Evolutionary conservation across 2,888 invertebrate species (phyloP).

Genomic region (Drosophila siamana): DNA sequence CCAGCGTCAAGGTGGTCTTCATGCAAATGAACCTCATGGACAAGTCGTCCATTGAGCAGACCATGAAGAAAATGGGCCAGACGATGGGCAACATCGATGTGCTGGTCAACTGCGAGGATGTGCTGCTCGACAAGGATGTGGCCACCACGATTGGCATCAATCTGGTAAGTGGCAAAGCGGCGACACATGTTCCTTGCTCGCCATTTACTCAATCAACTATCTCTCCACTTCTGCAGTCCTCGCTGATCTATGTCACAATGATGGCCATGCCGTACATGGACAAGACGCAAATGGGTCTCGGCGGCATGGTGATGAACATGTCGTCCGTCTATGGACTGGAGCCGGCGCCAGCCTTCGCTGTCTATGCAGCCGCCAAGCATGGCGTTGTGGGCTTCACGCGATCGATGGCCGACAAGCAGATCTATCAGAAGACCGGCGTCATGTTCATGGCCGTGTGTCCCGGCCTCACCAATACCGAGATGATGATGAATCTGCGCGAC

Average conservation of each 20-base stretch:
- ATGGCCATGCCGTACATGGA: slow-evolving; percentile 82
- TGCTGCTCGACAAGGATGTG: slow-evolving; percentile 82
- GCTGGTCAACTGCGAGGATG: slow-evolving; percentile 80
- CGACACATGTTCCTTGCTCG: not conserved
- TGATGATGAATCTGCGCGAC: slow-evolving; percentile 82
- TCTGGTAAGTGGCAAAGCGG: slow-evolving; percentile 69
- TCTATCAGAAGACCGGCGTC: slow-evolving; percentile 80
- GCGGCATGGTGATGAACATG: slow-evolving; percentile 83
- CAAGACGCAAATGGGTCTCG: slow-evolving; percentile 80
- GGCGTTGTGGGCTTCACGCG: slow-evolving; percentile 84
- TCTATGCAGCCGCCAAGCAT: slow-evolving; percentile 83
- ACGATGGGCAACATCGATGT: slow-evolving; percentile 80
- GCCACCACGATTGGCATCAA: slow-evolving; percentile 83
- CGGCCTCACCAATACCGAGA: slow-evolving; percentile 81
- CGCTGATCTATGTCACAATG: slow-evolving; percentile 80
- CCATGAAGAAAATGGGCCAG: slow-evolving; percentile 72
- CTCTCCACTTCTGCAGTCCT: slow-evolving; percentile 61
- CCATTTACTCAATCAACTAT: not conserved
- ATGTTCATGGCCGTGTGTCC: slow-evolving; percentile 82
- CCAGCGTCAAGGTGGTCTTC: slow-evolving; percentile 71
- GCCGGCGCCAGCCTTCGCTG: slow-evolving; percentile 81
- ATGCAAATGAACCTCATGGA: slow-evolving; percentile 81
- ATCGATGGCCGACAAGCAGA: slow-evolving; percentile 77
- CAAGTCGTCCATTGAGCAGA: slow-evolving; percentile 72
- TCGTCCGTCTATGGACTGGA: slow-evolving; percentile 83